phyloP scores from a whole-genome alignment of 2,113 vertebrate species.

The Pterophyllum scalare region DNA sequence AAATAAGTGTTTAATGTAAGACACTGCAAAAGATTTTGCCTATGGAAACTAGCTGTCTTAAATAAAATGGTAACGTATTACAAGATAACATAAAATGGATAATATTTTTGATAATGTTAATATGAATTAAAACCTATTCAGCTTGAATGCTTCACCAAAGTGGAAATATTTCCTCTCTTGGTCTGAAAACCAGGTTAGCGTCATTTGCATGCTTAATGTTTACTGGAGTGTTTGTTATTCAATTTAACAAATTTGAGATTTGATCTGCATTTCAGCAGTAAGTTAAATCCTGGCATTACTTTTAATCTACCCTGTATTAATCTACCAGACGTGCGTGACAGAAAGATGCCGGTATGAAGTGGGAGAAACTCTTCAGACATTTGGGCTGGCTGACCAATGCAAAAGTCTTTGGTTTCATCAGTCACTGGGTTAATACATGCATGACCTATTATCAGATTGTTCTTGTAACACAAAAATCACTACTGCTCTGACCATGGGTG shows the following conservation, averaged over 20 bases:
- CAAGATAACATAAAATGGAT: no score
- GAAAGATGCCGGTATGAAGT: not conserved
- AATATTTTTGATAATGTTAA: no score
- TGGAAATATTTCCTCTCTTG: not conserved
- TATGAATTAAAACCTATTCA: not conserved
- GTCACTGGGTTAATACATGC: not conserved
- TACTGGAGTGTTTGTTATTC: not conserved
- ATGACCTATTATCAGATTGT: slow-evolving; percentile 12
- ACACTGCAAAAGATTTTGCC: no score
- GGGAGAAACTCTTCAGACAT: slow-evolving; percentile 1
- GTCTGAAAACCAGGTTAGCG: not conserved
- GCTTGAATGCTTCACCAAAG: not conserved
- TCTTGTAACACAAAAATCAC: slow-evolving; percentile 10
- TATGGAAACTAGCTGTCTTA: no score
- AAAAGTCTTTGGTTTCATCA: not conserved
- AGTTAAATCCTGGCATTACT: not conserved
- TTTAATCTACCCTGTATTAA: not conserved
- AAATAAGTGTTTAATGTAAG: not conserved
- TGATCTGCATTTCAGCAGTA: not conserved
- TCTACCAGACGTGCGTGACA: not conserved
- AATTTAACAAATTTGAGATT: not conserved
- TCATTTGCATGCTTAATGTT: not conserved
- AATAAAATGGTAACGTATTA: no score
- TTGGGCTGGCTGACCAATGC: not conserved
- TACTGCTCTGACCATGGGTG: slow-evolving; percentile 26